Evolutionary conservation across 2,797 vertebrate genomes (phyloP).

Genomic region (Ambastaia sidthimunki): DNA sequence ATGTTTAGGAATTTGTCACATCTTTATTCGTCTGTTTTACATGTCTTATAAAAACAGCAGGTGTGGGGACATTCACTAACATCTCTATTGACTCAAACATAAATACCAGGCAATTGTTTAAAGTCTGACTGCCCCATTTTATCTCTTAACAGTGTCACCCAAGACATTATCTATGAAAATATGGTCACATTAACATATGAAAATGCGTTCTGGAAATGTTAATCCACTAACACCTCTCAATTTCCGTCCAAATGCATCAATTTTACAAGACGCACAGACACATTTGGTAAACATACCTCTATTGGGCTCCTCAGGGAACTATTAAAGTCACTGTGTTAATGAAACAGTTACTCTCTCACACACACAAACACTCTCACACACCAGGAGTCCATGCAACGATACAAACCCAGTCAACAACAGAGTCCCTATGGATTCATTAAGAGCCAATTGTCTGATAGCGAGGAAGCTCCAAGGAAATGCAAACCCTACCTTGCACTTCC

Average conservation of each 20-base stretch:
- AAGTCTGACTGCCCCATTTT: constrained; percentile 65
- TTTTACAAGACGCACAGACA: constrained; percentile 71
- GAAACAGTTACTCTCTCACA: constrained; percentile 59
- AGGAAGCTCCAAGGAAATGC: constrained; percentile 28
- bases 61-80: constrained; percentile 22
- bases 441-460: constrained; percentile 3
- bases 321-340: constrained; percentile 70
- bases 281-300: constrained; percentile 72
- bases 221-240: constrained; percentile 73
- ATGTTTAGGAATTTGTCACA: not conserved
- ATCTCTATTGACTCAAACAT: constrained; percentile 32
- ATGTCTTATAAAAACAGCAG: not conserved
- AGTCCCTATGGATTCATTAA: constrained; percentile 38
- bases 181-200: constrained; percentile 74
- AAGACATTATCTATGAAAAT: constrained; percentile 53
- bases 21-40: constrained; percentile 6
- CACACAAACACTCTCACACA: constrained; percentile 34
- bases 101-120: constrained; percentile 48
- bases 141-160: constrained; percentile 52
- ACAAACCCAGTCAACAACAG: constrained; percentile 33
- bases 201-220: constrained; percentile 78
- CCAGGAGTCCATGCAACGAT: constrained; percentile 23
- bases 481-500: constrained; percentile 17
- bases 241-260: constrained; percentile 70
- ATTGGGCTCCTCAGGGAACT: constrained; percentile 66